Base-by-base conservation (phyloP, 2,113 vertebrate species). In the Zeus faber region DNA sequence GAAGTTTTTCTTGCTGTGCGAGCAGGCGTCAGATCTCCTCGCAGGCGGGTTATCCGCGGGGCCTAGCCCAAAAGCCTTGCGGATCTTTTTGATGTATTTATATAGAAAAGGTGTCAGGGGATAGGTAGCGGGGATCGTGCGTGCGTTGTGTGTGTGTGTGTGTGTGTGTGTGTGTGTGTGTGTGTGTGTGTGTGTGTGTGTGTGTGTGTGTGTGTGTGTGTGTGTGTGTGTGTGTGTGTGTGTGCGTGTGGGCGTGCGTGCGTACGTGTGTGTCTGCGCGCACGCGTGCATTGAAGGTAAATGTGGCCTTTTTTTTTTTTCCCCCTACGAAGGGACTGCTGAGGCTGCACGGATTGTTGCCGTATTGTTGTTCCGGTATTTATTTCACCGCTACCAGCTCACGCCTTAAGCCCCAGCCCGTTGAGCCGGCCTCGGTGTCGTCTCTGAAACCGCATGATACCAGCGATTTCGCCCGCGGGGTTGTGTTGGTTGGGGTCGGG, bases 31-130 rank as follows among this genome's bases (percentile, higher is more conserved):
- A 61, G 67, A 84, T 82, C 54, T 78, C 49, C 67, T 64, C 57
- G 70, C 78, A 62, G 70, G 64, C 7, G n/a, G 52, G 69, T 79
- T 79, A 81, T 87, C 77, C 72, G 70, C 47, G 4, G 55, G 69
- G 75, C 63, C 72, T 53, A 20, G 40, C 37, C 56, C n/a, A 49
- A 82, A 79, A 83, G 54, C 77, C 70, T 60, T 20, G 37, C 48
- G 54, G 68, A 72, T 55, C 71, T 79, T 65, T 77, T 59, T 74
- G 76, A 81, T 87, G 79, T 84, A 72, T 82, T 80, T 75, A 79
- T 84, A 73, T 74, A 58, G 35, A 49, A 39, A n/a, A n/a, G n/a
- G n/a, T n/a, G n/a, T n/a, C n/a, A n/a, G n/a, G n/a, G n/a, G 55
- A 3, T 11, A 35, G 24, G 52, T 9, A 2, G 5, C 37, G 24